These are phyloP conservation scores for Arvicola amphibius DNA, from an alignment of 2,797 vertebrate genomes.

Conservation along the genomic window DNA sequence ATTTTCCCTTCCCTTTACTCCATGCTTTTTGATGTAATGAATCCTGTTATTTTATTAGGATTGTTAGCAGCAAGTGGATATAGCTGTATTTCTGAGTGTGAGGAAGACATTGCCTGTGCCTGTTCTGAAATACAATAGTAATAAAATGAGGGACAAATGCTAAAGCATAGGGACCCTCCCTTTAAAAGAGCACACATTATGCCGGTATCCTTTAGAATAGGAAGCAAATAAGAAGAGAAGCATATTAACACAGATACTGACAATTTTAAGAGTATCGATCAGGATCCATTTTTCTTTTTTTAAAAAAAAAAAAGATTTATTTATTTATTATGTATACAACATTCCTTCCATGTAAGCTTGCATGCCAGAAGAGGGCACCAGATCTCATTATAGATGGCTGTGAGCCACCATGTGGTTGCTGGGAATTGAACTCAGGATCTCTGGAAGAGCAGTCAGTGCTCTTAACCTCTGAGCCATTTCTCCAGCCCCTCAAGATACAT, in stretches of 20 bases:
- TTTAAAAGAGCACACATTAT: neutral
- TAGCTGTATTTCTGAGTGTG: constrained; percentile 25
- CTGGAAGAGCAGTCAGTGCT: too few species aligned
- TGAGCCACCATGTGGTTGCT: too few species aligned
- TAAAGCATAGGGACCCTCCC: neutral
- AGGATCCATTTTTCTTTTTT: constrained; percentile 43
- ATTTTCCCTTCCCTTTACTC: neutral
- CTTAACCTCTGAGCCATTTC: too few species aligned
- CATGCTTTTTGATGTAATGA: neutral
- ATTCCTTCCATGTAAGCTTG: too few species aligned
- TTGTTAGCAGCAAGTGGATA: constrained; percentile 4
- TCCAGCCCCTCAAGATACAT: constrained; percentile 22
- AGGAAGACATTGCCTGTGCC: neutral
- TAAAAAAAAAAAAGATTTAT: too few species aligned
- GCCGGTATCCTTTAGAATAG: constrained; percentile 1
- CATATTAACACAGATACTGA: neutral
- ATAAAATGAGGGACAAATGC: neutral
- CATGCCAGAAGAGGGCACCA: too few species aligned
- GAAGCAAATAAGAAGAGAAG: constrained; percentile 35
- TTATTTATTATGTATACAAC: too few species aligned
- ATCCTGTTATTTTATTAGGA: neutral
- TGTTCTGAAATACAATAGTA: neutral
- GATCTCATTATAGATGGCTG: too few species aligned
- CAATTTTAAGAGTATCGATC: constrained; percentile 37
- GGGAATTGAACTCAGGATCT: too few species aligned